Evolutionary conservation across 2,113 vertebrate genomes (phyloP), one percentile per base, ranked within the genome.

Genomic region (Pelmatolapia mariae): DNA sequence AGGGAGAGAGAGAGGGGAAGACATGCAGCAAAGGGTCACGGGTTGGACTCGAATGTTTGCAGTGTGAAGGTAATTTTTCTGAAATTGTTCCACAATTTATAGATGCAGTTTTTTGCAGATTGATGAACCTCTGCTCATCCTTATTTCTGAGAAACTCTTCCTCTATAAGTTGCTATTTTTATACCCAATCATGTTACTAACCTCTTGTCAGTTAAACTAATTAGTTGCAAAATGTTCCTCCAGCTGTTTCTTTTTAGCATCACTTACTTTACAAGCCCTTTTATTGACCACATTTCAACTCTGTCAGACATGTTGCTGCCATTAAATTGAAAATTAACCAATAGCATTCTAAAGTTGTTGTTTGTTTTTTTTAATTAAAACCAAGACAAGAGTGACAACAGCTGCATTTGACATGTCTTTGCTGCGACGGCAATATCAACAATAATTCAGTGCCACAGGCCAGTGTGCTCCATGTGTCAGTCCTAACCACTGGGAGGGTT

Each of bases 291-390:
- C 59, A 63, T 36, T n/a, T 63, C 16, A 63, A 63, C 10, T 63
- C 16, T 63, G 31, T 11, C 29, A 7, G 59, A 63, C 59, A 19
- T 63, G 59, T 63, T 63, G 59, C 10, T 63, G 18, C 31, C 4
- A 63, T 63, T 63, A 63, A 63, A 63, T 36, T 36, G 29, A 63
- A 63, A 36, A 63, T 19, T 33, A 63, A 61, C 59, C 7, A 63
- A 63, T 0, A 63, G 2, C 0, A 0, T 19, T 63, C 16, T 18
- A 61, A 61, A 33, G 16, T 38, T 38, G 0, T 1, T 5, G 26
- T 2, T 24, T 24, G 24, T 4, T 13, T 31, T 38, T 38, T 18
- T 1, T 0, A 6, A 19, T 63, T 63, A 36, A 63, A 63, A 63
- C 18, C 31, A 1, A 10, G 0, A 66, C 18, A 36, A 66, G 61